These are phyloP conservation scores for Phenganax subtilis DNA, from an alignment of 92 coral and sea anemone genomes.

Conservation along the genomic window DNA sequence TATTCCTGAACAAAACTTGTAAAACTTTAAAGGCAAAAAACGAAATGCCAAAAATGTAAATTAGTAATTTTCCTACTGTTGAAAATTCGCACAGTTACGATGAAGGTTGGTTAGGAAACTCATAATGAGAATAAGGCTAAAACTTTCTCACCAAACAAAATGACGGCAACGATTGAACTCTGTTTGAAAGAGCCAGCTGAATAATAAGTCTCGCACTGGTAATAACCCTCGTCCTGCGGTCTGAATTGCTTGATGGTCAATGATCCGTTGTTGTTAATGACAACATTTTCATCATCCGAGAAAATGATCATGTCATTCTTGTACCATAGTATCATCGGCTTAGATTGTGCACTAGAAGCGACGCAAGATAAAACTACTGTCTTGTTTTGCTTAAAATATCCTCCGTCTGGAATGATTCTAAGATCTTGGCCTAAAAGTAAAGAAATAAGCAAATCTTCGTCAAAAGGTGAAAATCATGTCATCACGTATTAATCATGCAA, in stretches of 20 bases:
- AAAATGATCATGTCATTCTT: conserved; percentile 22
- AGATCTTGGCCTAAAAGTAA: conserved; percentile 7
- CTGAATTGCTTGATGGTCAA: conserved; percentile 7
- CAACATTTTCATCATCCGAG: neutral
- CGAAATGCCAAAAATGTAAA: too few species aligned
- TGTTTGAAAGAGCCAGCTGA: conserved; percentile 17
- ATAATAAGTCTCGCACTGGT: conserved; percentile 10
- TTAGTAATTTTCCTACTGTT: too few species aligned
- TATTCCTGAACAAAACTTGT: too few species aligned
- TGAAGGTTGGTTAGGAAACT: neutral
- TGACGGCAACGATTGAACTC: conserved; percentile 17
- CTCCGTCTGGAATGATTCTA: conserved; percentile 22
- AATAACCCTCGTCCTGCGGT: conserved; percentile 28
- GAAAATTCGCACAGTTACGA: too few species aligned
- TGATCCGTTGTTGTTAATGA: neutral
- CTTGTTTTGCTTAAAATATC: conserved; percentile 10
- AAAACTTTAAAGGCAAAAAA: too few species aligned
- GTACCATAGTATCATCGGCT: conserved; percentile 18
- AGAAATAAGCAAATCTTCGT: neutral
- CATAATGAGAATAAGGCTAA: neutral
- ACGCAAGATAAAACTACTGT: conserved; percentile 25
- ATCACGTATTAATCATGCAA: neutral
- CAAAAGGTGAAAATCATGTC: neutral
- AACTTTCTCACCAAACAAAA: conserved; percentile 21
- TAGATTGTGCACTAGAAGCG: conserved; percentile 17